phyloP scores from a whole-genome alignment of 2,797 vertebrate species.

The Pipistrellus pipistrellus region DNA sequence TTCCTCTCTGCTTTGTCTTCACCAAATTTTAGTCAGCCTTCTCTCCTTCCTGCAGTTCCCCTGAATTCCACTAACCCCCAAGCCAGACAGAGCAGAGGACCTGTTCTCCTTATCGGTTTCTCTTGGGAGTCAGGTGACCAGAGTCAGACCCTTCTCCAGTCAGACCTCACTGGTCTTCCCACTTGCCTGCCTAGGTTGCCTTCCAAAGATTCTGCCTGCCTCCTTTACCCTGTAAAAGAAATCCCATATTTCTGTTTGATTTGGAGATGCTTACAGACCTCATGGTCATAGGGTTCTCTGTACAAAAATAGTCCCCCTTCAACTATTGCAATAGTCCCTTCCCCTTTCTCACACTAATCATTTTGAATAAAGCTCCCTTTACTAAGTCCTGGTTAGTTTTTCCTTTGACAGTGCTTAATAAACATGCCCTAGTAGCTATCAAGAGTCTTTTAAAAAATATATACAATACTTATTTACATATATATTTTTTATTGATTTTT shows the following conservation, averaged over 20 bases:
- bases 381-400: not conserved
- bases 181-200: not conserved
- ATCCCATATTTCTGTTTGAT: not conserved
- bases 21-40: not conserved
- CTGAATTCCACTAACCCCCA: not conserved
- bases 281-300: not conserved
- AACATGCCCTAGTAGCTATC: not conserved
- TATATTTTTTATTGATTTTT: no score
- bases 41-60: not conserved
- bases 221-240: not conserved
- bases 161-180: not conserved
- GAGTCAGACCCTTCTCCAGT: not conserved
- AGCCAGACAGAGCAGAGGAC: rapidly evolving
- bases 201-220: not conserved
- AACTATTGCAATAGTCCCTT: not conserved
- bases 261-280: not conserved
- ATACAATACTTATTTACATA: no score
- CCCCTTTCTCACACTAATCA: not conserved
- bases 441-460: not conserved
- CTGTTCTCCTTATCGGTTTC: not conserved
- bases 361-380: not conserved
- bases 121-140: not conserved
- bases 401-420: not conserved
- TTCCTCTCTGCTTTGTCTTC: not conserved
- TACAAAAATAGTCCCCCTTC: not conserved